Evolutionary conservation across 37 sponge, comb jelly and placozoan genomes (phyloP).

Genomic region (Oopsacas minuta): DNA sequence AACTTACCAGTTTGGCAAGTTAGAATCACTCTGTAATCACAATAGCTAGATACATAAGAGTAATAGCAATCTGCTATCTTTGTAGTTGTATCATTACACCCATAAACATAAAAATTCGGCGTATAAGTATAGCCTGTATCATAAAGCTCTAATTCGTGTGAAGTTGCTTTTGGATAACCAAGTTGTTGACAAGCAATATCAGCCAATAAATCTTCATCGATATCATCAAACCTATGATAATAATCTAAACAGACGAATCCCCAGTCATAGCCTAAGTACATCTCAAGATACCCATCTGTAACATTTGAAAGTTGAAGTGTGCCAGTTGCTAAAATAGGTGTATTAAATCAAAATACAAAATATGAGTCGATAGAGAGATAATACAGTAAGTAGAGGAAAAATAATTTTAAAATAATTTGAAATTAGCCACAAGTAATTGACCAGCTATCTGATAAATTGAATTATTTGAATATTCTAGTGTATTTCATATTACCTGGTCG

Average conservation of each 20-base stretch:
- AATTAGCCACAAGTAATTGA: too few relatives aligned
- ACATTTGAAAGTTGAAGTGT: neutral
- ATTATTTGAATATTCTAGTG: too few relatives aligned
- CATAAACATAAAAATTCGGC: neutral
- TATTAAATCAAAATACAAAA: too few relatives aligned
- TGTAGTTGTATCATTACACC: neutral
- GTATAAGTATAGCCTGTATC: neutral
- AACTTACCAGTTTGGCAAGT: neutral
- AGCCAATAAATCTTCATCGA: neutral
- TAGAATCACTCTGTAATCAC: neutral
- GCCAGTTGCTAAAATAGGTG: too few relatives aligned
- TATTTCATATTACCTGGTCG: constrained; percentile 4
- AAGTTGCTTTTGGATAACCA: neutral
- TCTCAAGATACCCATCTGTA: neutral
- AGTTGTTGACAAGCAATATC: neutral
- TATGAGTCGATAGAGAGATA: too few relatives aligned
- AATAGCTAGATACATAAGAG: neutral
- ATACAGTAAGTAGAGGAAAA: too few relatives aligned
- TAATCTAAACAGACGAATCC: neutral
- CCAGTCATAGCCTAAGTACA: neutral
- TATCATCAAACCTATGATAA: neutral
- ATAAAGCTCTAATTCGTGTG: neutral
- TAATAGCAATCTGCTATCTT: neutral
- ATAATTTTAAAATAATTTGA: too few relatives aligned
- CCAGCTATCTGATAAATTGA: too few relatives aligned